Evolutionary conservation across 2,113 vertebrate species (phyloP).

Genomic region (Platanista minor): DNA sequence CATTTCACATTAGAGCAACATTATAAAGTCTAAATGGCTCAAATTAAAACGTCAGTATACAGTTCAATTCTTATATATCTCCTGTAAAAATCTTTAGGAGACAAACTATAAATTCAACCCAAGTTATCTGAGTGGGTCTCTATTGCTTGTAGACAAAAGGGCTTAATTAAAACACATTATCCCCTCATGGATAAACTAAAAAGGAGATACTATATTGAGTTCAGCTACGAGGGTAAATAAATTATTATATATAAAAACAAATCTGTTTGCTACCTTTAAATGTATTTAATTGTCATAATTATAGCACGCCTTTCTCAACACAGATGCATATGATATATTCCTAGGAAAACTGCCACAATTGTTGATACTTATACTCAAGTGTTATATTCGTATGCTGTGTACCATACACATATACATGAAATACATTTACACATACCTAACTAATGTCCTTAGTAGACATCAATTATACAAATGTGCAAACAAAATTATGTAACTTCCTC

Average conservation of each 20-base stretch:
- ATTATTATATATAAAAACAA: constrained; percentile 76
- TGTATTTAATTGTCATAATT: constrained; percentile 82
- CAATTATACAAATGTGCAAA: constrained; percentile 72
- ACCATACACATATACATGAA: constrained; percentile 35
- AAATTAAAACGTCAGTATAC: constrained; percentile 16
- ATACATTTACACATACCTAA: constrained; percentile 74
- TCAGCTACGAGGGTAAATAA: constrained; percentile 68
- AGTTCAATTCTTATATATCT: background rate
- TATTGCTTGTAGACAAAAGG: constrained; percentile 6
- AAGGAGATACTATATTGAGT: constrained; percentile 64
- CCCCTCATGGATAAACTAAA: constrained; percentile 22
- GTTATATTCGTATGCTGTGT: constrained; percentile 70
- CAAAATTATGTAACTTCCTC: constrained; percentile 48
- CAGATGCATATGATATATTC: constrained; percentile 76
- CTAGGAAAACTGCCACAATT: constrained; percentile 80
- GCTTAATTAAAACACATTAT: constrained; percentile 45
- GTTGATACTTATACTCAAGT: constrained; percentile 76
- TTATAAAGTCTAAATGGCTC: constrained; percentile 1
- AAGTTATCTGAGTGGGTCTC: background rate
- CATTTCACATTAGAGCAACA: constrained; percentile 8
- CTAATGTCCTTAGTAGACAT: constrained; percentile 42
- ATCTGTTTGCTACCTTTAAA: constrained; percentile 80
- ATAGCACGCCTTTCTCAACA: constrained; percentile 73
- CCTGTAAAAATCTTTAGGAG: constrained; percentile 5
- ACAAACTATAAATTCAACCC: constrained; percentile 34